phyloP scores from a whole-genome alignment of 35 echinoderm and acorn worm species.

The Antedon bifida region DNA sequence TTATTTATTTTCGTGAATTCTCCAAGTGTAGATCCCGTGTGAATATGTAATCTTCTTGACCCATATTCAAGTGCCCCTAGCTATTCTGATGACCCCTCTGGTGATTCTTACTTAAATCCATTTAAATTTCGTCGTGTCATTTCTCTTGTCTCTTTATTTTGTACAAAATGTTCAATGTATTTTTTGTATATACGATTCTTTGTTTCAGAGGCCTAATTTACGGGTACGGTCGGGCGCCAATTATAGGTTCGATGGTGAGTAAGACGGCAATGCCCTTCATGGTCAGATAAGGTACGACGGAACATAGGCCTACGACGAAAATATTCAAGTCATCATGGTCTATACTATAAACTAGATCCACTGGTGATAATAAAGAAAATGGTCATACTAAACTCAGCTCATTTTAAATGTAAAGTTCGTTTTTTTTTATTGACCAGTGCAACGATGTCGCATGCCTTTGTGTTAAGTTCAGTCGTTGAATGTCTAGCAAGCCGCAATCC shows the following conservation, averaged over 20 bases:
- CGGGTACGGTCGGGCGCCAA: background rate
- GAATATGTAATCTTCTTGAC: background rate
- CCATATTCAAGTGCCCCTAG: background rate
- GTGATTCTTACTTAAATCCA: background rate
- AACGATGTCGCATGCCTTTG: too few species aligned
- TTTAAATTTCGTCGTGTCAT: background rate
- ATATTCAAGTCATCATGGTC: background rate
- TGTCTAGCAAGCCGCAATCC: too few species aligned
- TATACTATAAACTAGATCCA: background rate
- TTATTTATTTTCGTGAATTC: too few species aligned
- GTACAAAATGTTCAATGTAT: background rate
- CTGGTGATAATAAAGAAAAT: too few species aligned
- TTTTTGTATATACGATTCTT: background rate
- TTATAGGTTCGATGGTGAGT: background rate
- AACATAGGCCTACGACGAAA: too few species aligned
- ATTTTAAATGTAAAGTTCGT: too few species aligned
- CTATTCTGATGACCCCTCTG: background rate
- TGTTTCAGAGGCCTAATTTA: background rate
- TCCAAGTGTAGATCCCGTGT: too few species aligned
- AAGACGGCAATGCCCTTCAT: background rate
- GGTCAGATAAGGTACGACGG: background rate
- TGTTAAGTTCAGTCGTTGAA: too few species aligned
- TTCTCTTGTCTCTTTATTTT: background rate
- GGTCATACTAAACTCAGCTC: too few species aligned
- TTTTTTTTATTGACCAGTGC: too few species aligned